A percentile compares a stretch with the other conserved stretches of the same genome.
phyloP scores from a whole-genome alignment of 2,888 invertebrate genomes.

The Agrilus mali region DNA sequence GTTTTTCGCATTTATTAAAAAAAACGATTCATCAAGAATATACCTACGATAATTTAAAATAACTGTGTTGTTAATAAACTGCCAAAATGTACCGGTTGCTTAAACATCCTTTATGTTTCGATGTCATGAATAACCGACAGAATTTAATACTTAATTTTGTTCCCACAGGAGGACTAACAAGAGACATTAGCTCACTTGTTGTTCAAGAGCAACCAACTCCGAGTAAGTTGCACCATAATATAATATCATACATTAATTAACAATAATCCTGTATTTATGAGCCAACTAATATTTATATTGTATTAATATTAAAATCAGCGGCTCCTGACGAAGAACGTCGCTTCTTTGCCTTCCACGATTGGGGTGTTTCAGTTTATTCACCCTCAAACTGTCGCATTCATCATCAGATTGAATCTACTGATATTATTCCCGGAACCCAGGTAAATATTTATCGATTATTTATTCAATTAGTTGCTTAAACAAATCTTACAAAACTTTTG shows the following conservation, averaged over 20 bases:
- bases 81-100: too few relatives aligned
- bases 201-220: slow-evolving; percentile 59
- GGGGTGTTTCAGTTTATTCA: slow-evolving; percentile 62
- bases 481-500: too few relatives aligned
- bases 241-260: too few relatives aligned
- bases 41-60: too few relatives aligned
- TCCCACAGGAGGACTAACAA: slow-evolving; percentile 43
- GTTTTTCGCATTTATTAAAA: too few relatives aligned
- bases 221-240: slow-evolving; percentile 35
- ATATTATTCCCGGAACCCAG: slow-evolving; percentile 58
- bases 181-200: slow-evolving; percentile 59
- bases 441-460: slow-evolving; percentile 23
- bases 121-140: too few relatives aligned
- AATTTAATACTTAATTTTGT: background rate
- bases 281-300: slow-evolving; percentile 17
- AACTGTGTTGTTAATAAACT: too few relatives aligned
- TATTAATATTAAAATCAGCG: slow-evolving; percentile 26
- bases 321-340: slow-evolving; percentile 47
- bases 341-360: slow-evolving; percentile 63
- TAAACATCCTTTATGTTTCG: too few relatives aligned
- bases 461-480: too few relatives aligned
- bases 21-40: too few relatives aligned
- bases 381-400: slow-evolving; percentile 55
- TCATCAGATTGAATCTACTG: slow-evolving; percentile 57
- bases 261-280: slow-evolving; percentile 5